phyloP scores from a whole-genome alignment of 2,888 invertebrate species.

The Strigamia maritima region DNA sequence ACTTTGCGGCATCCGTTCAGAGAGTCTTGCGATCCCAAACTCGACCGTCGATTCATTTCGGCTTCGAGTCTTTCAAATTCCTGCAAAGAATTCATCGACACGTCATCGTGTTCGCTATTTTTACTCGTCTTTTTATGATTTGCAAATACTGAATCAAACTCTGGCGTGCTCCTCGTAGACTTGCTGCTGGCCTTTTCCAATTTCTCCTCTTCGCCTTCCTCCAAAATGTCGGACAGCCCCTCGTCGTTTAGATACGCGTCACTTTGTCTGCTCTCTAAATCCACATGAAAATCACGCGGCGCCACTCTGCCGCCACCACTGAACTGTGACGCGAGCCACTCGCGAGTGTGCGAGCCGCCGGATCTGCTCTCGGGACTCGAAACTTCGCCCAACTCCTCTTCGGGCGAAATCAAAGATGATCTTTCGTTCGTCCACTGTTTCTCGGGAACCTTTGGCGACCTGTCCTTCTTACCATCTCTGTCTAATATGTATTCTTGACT shows the following conservation, averaged over 20 bases:
- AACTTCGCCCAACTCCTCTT: constrained; percentile 37
- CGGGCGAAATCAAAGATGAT: constrained; percentile 49
- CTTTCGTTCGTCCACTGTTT: neutral
- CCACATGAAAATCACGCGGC: constrained; percentile 46
- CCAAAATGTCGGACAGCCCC: constrained; percentile 79
- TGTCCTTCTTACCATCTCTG: neutral
- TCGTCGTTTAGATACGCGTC: constrained; percentile 57
- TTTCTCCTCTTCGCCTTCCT: constrained; percentile 65
- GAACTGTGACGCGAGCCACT: constrained; percentile 87
- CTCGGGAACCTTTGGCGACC: neutral
- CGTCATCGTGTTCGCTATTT: constrained; percentile 80
- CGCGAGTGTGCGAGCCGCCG: neutral
- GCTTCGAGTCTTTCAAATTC: constrained; percentile 90
- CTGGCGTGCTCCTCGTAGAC: constrained; percentile 86
- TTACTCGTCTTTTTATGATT: constrained; percentile 78
- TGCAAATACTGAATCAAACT: constrained; percentile 74
- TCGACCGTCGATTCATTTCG: constrained; percentile 60
- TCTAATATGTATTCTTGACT: constrained; percentile 59
- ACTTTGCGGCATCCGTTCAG: constrained; percentile 59
- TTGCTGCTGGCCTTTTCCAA: constrained; percentile 56
- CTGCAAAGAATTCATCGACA: constrained; percentile 86
- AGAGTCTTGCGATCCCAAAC: constrained; percentile 75
- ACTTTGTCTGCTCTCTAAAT: constrained; percentile 57
- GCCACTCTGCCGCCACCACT: constrained; percentile 65
- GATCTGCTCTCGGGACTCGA: constrained; percentile 48